Evolutionary conservation across 92 coral and sea anemone species (phyloP).

Genomic region (Isaurus tuberculatus): DNA sequence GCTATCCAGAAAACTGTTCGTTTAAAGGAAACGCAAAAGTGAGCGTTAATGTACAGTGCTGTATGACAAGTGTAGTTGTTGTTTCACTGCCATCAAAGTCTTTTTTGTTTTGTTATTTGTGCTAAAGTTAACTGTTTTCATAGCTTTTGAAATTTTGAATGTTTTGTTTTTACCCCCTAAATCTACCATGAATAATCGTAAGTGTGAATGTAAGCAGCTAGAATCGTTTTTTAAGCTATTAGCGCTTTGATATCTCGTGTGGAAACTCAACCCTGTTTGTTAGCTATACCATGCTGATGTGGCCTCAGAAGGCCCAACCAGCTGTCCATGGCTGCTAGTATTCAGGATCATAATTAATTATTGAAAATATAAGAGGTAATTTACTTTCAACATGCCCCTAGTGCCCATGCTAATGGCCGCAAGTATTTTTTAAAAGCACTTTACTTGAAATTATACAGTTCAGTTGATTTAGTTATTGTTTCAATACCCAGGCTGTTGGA

Average conservation of each 20-base stretch:
- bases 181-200: no score
- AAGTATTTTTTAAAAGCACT: neutral
- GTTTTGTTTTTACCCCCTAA: no score
- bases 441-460: neutral
- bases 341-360: no score
- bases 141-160: neutral
- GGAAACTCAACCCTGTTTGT: no score
- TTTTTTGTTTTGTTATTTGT: neutral
- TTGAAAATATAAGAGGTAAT: no score
- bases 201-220: no score
- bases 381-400: no score
- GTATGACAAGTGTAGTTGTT: neutral
- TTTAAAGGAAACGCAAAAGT: conserved; percentile 56
- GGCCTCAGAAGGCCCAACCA: no score
- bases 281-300: no score
- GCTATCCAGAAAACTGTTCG: conserved; percentile 60
- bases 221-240: no score
- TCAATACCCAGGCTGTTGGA: conserved; percentile 33
- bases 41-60: neutral
- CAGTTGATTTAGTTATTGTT: neutral
- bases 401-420: neutral
- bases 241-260: no score
- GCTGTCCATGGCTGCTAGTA: no score
- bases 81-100: neutral
- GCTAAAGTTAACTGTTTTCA: neutral